Percentiles rank a stretch among this genome's conserved stretches.
Conservation (phyloP, 2,113 vertebrate species). For the Progne subis region DNA sequence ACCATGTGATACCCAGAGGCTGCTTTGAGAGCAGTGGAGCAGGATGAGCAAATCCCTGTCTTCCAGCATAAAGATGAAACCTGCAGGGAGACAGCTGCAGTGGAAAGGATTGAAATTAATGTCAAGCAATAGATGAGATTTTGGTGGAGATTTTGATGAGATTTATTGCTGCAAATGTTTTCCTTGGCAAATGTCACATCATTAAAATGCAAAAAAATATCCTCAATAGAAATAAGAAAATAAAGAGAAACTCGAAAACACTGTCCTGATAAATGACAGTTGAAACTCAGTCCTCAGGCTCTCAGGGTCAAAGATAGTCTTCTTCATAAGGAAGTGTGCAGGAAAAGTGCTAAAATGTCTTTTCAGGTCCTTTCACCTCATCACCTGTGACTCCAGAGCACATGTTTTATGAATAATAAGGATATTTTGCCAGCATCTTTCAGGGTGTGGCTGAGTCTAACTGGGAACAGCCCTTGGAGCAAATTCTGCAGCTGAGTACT, state of each 20-base stretch:
- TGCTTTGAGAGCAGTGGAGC: not conserved
- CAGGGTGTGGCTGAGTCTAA: not conserved
- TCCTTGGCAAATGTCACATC: conserved; percentile 17
- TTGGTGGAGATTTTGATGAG: conserved; percentile 32
- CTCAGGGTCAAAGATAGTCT: not conserved
- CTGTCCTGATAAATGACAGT: not conserved
- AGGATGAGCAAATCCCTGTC: not conserved
- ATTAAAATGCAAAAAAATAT: not conserved
- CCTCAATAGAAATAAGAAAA: not conserved
- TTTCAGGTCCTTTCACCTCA: not conserved
- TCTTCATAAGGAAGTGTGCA: not conserved
- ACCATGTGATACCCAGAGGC: not conserved
- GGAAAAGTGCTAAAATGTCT: not conserved
- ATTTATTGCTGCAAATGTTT: conserved; percentile 44
- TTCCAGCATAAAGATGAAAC: not conserved
- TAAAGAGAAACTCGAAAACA: not conserved
- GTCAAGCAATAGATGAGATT: conserved; percentile 39
- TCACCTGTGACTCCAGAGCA: not conserved
- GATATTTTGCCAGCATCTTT: not conserved
- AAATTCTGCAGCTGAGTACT: not conserved
- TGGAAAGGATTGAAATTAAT: conserved; percentile 15
- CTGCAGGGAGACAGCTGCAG: not conserved
- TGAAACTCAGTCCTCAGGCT: not conserved
- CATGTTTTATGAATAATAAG: not conserved
- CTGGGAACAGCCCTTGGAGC: not conserved